Percentiles rank a stretch among this genome's conserved stretches.
These are phyloP conservation scores for Campopleginae sp. DNA, from an alignment of 2,888 invertebrate genomes.

Conservation along the genomic window DNA sequence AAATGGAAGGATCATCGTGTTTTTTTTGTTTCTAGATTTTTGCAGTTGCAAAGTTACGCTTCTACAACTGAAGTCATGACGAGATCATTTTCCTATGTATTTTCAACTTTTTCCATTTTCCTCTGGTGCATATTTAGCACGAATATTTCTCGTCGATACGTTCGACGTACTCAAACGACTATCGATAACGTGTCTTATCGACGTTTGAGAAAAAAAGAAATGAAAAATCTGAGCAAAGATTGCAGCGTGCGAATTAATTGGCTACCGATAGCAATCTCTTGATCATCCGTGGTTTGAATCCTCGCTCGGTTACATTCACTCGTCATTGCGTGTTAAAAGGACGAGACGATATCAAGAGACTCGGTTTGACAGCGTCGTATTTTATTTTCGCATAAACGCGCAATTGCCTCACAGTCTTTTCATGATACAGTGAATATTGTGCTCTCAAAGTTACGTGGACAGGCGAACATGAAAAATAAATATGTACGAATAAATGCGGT, in stretches of 20 bases:
- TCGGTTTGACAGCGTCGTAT: no score
- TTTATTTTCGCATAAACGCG: constrained; percentile 67
- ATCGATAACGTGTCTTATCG: constrained; percentile 44
- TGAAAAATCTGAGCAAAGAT: constrained; percentile 54
- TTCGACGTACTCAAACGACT: background rate
- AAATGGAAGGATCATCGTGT: background rate
- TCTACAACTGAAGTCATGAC: background rate
- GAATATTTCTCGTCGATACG: background rate
- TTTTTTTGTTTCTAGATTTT: background rate
- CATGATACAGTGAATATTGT: constrained; percentile 11
- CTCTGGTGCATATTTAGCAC: background rate
- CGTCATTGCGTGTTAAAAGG: constrained; percentile 56
- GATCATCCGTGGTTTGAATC: constrained; percentile 49
- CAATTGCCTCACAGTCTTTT: constrained; percentile 48
- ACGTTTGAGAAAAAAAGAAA: constrained; percentile 1
- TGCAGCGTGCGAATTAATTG: constrained; percentile 58
- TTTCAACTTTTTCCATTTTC: background rate
- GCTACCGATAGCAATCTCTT: constrained; percentile 58
- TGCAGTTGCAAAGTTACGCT: background rate
- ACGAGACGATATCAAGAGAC: constrained; percentile 59
- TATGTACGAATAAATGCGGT: background rate
- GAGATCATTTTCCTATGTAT: background rate
- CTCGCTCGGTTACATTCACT: constrained; percentile 62
- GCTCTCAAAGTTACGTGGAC: constrained; percentile 39
- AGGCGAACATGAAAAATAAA: constrained; percentile 35